Percentiles rank a stretch among this genome's conserved stretches.
Conservation (phyloP, 2,797 vertebrate species). For the Poliocrania exsul region DNA sequence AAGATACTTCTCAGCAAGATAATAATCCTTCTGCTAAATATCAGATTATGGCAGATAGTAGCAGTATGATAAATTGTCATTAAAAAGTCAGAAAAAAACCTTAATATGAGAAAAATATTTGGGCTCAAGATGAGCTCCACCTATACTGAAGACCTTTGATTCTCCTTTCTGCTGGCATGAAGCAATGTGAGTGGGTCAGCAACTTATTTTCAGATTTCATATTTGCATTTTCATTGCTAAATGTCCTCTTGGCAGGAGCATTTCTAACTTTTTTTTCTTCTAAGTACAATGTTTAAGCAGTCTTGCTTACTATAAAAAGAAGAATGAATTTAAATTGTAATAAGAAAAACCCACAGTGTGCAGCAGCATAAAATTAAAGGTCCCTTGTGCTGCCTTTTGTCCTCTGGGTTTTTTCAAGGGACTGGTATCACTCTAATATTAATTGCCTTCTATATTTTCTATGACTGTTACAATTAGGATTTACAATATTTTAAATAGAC, state of each 20-base stretch:
- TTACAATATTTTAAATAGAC: neutral
- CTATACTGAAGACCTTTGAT: neutral
- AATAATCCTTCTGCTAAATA: neutral
- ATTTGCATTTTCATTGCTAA: neutral
- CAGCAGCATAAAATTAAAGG: neutral
- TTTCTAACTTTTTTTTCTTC: neutral
- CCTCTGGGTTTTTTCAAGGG: neutral
- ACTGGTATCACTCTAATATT: neutral
- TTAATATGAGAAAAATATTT: neutral
- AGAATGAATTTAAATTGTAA: constrained; percentile 34
- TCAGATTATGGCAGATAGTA: neutral
- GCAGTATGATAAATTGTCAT: neutral
- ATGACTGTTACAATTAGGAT: neutral
- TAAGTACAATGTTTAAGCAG: neutral
- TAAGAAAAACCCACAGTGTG: constrained; percentile 7
- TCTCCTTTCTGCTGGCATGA: neutral
- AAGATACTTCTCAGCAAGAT: neutral
- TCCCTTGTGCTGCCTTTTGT: neutral
- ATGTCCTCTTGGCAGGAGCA: neutral
- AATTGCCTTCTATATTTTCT: neutral
- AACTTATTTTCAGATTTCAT: neutral
- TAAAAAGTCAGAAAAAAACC: neutral
- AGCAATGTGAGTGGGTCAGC: neutral
- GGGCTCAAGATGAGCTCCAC: neutral
- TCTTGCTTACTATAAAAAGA: constrained; percentile 2